A percentile compares a stretch with the other conserved stretches of the same genome.
These are phyloP conservation scores for Megaceryle alcyon DNA, from an alignment of 2,797 vertebrate species.

Conservation along the genomic window DNA sequence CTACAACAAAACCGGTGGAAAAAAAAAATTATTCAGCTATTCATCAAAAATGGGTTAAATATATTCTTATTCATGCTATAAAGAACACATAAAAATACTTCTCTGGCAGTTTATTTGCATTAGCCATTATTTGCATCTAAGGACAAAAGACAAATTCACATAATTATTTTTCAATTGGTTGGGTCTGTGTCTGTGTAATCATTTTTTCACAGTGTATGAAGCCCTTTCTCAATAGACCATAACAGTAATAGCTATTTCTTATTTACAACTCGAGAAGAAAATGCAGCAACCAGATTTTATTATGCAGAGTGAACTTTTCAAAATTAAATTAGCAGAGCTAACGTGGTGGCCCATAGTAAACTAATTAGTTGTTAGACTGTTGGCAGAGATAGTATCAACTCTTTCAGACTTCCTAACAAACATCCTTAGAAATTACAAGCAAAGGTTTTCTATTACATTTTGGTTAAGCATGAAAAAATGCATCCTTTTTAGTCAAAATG, in stretches of 20 bases:
- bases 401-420: not conserved
- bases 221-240: constrained; percentile 35
- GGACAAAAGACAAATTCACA: constrained; percentile 54
- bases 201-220: constrained; percentile 34
- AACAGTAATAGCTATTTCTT: constrained; percentile 1
- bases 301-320: constrained; percentile 37
- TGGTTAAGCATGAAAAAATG: not conserved
- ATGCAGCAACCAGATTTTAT: constrained; percentile 10
- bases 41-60: constrained; percentile 16
- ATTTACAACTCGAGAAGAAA: constrained; percentile 40
- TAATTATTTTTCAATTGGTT: constrained; percentile 60
- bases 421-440: constrained; percentile 3
- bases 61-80: not conserved
- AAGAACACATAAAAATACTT: constrained; percentile 62
- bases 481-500: not conserved
- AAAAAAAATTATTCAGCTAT: not conserved
- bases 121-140: constrained; percentile 63
- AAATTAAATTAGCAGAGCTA: constrained; percentile 35
- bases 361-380: constrained; percentile 8
- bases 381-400: constrained; percentile 6
- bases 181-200: constrained; percentile 49
- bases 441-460: not conserved
- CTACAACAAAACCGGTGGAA: not conserved
- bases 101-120: constrained; percentile 59
- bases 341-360: constrained; percentile 2